Conservation (phyloP, 2,113 vertebrate species). For the Centropus unirufus region DNA sequence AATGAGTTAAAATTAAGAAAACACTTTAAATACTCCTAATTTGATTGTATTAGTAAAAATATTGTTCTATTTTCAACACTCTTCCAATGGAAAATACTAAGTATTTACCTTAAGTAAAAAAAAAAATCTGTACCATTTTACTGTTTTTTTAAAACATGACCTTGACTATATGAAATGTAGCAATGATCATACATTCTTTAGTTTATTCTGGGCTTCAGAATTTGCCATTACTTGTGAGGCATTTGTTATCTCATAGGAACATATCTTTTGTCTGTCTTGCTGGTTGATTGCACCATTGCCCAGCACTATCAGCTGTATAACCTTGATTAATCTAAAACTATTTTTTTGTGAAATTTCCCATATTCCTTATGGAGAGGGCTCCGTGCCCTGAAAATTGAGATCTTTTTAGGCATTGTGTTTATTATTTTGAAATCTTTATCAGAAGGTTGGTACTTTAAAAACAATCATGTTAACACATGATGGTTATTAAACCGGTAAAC, state of each 20-base stretch:
- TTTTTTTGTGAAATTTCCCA: background rate
- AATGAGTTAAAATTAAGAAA: background rate
- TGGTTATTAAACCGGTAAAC: background rate
- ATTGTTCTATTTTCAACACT: background rate
- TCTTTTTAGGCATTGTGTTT: background rate
- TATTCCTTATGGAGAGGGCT: background rate
- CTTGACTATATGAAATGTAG: background rate
- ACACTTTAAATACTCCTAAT: accelerated
- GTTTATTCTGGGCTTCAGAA: background rate
- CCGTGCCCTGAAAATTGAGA: background rate
- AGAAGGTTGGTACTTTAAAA: background rate
- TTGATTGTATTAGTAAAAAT: background rate
- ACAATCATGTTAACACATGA: accelerated
- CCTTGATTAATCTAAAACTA: background rate
- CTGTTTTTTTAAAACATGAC: background rate
- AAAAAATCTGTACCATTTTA: background rate
- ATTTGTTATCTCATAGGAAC: background rate
- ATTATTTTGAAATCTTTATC: background rate
- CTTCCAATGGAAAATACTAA: background rate
- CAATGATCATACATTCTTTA: background rate
- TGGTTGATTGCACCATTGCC: background rate
- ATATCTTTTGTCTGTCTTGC: background rate
- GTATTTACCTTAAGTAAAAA: background rate
- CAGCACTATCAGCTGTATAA: background rate
- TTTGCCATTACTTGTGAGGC: background rate